Conservation (phyloP, 2,113 vertebrate genomes). For the Diadophis punctatus region DNA sequence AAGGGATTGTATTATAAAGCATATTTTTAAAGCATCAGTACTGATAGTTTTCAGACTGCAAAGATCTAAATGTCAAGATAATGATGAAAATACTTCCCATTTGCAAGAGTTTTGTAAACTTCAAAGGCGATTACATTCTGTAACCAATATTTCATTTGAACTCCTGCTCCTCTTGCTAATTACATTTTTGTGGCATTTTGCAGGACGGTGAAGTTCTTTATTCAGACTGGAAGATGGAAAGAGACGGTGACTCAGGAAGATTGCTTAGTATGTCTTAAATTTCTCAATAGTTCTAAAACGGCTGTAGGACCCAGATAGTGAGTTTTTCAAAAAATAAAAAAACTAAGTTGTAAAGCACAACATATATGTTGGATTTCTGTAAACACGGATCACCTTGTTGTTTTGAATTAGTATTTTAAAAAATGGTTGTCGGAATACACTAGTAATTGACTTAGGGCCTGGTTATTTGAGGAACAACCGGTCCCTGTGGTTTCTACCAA, state of each 20-base stretch:
- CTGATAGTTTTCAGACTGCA: neutral
- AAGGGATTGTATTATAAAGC: neutral
- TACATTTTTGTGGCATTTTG: constrained; percentile 37
- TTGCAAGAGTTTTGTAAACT: neutral
- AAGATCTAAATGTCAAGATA: constrained; percentile 1
- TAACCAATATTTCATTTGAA: neutral
- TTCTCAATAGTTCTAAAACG: constrained; percentile 14
- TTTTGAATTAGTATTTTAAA: neutral
- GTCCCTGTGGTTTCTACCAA: neutral
- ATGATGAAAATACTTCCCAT: neutral
- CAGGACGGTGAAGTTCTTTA: constrained; percentile 83
- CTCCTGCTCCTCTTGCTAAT: neutral
- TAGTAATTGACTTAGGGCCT: neutral
- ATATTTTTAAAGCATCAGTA: neutral
- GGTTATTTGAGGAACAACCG: neutral
- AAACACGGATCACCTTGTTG: neutral
- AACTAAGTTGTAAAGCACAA: neutral
- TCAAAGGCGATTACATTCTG: constrained; percentile 2
- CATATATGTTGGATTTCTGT: neutral
- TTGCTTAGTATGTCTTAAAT: constrained; percentile 69
- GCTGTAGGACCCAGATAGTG: neutral
- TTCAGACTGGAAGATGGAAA: constrained; percentile 79
- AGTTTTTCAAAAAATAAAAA: neutral
- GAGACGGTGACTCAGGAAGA: constrained; percentile 62
- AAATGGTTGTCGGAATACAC: neutral